A percentile compares a stretch with the other conserved stretches of the same genome.
Evolutionary conservation across 2,113 vertebrate species (phyloP).

Genomic region (Cromileptes altivelis): DNA sequence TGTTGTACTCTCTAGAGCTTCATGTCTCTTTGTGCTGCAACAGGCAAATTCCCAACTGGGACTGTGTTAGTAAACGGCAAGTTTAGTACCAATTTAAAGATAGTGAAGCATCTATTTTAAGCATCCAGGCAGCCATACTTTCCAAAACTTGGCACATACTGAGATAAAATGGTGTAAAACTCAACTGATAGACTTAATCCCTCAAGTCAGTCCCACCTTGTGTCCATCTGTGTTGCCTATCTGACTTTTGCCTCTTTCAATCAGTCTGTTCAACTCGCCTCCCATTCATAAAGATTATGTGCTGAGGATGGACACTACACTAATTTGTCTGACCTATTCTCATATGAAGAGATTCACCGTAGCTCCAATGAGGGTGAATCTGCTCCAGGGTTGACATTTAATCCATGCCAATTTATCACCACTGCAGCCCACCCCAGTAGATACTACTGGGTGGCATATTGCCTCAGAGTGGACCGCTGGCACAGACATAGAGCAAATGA

Average conservation of each 20-base stretch:
- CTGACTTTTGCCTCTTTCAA: slow-evolving; percentile 22
- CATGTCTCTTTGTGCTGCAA: slow-evolving; percentile 24
- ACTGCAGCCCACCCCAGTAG: slow-evolving; percentile 59
- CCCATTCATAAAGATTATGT: slow-evolving; percentile 48
- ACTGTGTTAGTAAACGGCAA: slow-evolving; percentile 48
- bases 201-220: background rate
- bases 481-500: slow-evolving; percentile 24
- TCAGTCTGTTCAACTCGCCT: slow-evolving; percentile 15
- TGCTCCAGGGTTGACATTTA: slow-evolving; percentile 79
- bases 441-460: slow-evolving; percentile 55
- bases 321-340: slow-evolving; percentile 55
- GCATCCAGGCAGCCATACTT: slow-evolving; percentile 38
- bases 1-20: slow-evolving; percentile 37
- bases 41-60: slow-evolving; percentile 37
- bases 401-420: slow-evolving; percentile 80
- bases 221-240: slow-evolving; percentile 14
- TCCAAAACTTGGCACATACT: background rate
- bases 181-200: background rate
- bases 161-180: background rate
- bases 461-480: slow-evolving; percentile 43
- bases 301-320: slow-evolving; percentile 32
- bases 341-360: slow-evolving; percentile 57
- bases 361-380: slow-evolving; percentile 59
- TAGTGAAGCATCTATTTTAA: slow-evolving; percentile 54
- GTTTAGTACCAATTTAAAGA: slow-evolving; percentile 49